Evolutionary conservation across 2,888 invertebrate genomes (phyloP).

Genomic region (Lysandra coridon): DNA sequence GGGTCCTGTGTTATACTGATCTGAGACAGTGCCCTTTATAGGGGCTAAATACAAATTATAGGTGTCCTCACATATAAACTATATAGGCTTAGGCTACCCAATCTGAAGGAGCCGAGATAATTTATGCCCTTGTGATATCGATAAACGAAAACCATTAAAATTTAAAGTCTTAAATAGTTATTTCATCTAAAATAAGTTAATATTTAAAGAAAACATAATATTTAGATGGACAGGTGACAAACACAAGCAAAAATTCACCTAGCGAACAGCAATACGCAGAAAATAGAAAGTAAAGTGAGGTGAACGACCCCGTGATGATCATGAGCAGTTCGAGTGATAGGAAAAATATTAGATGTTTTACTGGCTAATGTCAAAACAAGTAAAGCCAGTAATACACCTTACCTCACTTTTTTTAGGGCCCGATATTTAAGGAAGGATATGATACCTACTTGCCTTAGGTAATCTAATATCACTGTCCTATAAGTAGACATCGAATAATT

Average conservation of each 20-base stretch:
- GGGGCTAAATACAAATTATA: too few species aligned
- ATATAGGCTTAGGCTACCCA: too few species aligned
- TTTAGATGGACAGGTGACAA: neutral
- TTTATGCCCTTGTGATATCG: too few species aligned
- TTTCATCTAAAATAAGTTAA: too few species aligned
- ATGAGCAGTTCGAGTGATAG: neutral
- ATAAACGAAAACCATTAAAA: too few species aligned
- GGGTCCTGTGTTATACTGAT: neutral
- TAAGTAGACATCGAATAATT: too few species aligned
- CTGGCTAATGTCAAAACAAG: neutral
- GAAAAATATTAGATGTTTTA: neutral
- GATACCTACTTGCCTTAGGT: too few species aligned
- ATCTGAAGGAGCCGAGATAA: too few species aligned
- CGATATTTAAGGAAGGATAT: neutral
- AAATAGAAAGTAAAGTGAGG: constrained; percentile 33
- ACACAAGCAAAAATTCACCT: neutral
- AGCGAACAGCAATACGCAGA: constrained; percentile 22
- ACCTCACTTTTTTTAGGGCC: neutral
- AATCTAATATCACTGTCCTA: too few species aligned
- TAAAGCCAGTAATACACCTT: neutral
- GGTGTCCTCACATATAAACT: too few species aligned
- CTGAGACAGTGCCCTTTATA: neutral
- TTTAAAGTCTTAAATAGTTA: too few species aligned
- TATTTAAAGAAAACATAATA: neutral
- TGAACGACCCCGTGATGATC: constrained; percentile 13